Base-by-base conservation (phyloP, 2,113 vertebrate genomes). In the Anoplopoma fimbria region DNA sequence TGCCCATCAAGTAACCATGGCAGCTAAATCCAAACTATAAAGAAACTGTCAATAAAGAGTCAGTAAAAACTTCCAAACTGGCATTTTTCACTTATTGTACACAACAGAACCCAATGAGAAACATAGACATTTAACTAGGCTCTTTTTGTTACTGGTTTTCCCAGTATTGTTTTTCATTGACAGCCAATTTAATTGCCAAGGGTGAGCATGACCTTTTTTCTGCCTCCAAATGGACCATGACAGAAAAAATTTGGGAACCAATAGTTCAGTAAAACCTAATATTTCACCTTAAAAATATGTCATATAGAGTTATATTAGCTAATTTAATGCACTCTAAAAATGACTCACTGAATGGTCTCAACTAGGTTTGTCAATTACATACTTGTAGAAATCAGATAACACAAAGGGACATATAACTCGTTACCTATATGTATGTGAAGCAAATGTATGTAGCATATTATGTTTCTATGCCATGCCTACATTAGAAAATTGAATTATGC, bases 401-500 rank as follows among this genome's bases (percentile, higher is more conserved):
- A 38, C 58, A 72, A 74, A 76, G 29, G 61, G 38, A 81, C 53
- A 72, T 76, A 74, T 74, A 47, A 64, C 36, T 71, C 21, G 23
- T 42, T 38, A 38, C n/a, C 23, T 58, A 2, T 23, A 47, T 33
- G 68, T 33, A 63, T 47, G 25, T 67, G n/a, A 75, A 71, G n/a
- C 62, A 40, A 53, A 71, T 70, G 27, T 1, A 65, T 77, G 15
- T 27, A 15, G 12, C 23, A 61, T 78, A 82, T 92, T 61, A 53
- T 81, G 71, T 89, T 83, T 77, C 81, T 47, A 0, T 68, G 70
- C 45, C 53, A 10, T 13, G 53, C 27, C 68, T 33, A 65, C 5
- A 70, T 27, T 77, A 63, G 69, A 69, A 89, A 84, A 89, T 83
- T 0, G 0, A 70, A 90, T 90, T 76, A 84, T 27, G 31, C 38